Percentiles rank a stretch among this genome's conserved stretches.
Evolutionary conservation across 1,140 invertebrate species (phyloP).

Genomic region (Calliopsis andreniformis): DNA sequence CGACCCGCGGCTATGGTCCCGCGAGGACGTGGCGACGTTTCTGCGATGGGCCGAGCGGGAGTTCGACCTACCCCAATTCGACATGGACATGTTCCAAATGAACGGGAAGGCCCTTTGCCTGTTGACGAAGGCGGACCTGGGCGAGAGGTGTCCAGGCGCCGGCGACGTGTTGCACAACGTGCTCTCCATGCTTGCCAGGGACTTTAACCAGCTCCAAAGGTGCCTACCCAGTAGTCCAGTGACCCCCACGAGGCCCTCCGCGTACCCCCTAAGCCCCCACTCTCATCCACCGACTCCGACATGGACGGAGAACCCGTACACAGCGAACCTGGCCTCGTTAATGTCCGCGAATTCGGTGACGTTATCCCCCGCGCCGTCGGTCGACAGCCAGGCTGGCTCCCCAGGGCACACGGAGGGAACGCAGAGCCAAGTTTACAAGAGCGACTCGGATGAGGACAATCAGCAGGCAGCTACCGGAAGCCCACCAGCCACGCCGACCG

Average conservation of each 20-base stretch:
- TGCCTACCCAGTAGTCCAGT: conserved; percentile 91
- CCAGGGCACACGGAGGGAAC: conserved; percentile 86
- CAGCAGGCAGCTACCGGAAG: conserved; percentile 80
- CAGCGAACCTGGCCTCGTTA: conserved; percentile 82
- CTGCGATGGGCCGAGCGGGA: conserved; percentile 95
- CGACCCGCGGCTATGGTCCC: conserved; percentile 94
- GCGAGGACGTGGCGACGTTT: conserved; percentile 94
- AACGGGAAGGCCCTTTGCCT: conserved; percentile 97
- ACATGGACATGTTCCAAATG: conserved; percentile 98
- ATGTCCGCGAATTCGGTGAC: conserved; percentile 92
- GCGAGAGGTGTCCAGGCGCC: conserved; percentile 93
- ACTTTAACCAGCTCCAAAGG: conserved; percentile 88
- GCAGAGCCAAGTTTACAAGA: conserved; percentile 74
- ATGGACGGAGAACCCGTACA: conserved; percentile 87
- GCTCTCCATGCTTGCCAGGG: conserved; percentile 92
- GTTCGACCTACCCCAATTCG: conserved; percentile 94
- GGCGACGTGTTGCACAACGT: conserved; percentile 97
- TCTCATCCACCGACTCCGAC: conserved; percentile 90
- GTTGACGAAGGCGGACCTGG: conserved; percentile 93
- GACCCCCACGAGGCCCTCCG: conserved; percentile 91
- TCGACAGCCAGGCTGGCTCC: conserved; percentile 92
- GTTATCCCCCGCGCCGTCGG: conserved; percentile 92
- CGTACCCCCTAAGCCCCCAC: conserved; percentile 88
- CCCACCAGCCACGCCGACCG: conserved; percentile 85
- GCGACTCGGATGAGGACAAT: conserved; percentile 80